Percentiles rank a stretch among this genome's conserved stretches.
These are phyloP conservation scores for Colinus virginianus DNA, from an alignment of 2,113 vertebrate species.

Conservation along the genomic window DNA sequence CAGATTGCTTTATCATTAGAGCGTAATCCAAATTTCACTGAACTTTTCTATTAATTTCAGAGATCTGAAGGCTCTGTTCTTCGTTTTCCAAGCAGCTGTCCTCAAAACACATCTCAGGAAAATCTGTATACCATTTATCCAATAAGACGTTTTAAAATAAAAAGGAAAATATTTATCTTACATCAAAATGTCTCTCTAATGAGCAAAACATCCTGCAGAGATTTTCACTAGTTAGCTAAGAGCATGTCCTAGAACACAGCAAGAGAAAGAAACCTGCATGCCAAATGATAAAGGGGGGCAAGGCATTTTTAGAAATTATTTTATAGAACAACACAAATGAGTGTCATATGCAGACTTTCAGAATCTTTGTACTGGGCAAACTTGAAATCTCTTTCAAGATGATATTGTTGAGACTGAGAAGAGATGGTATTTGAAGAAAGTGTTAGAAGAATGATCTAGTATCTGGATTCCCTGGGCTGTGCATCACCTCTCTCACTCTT, in stretches of 20 bases:
- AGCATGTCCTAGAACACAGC: not conserved
- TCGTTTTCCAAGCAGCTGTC: slow-evolving; percentile 26
- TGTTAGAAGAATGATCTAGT: not conserved
- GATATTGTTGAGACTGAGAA: not conserved
- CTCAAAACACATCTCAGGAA: slow-evolving; percentile 14
- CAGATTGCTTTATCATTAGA: slow-evolving; percentile 14
- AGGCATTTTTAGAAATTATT: not conserved
- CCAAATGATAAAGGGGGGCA: slow-evolving; percentile 25
- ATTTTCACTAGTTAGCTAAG: not conserved
- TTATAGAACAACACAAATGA: not conserved
- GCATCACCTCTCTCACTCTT: not conserved
- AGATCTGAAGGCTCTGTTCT: slow-evolving; percentile 20
- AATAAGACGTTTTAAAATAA: not conserved
- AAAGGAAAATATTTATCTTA: slow-evolving; percentile 38
- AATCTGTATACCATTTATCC: slow-evolving; percentile 12
- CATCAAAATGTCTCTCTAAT: slow-evolving; percentile 36
- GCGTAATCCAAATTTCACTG: slow-evolving; percentile 50
- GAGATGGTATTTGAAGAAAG: not conserved
- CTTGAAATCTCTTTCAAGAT: not conserved
- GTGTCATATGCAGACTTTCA: not conserved
- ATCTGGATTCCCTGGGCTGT: not conserved
- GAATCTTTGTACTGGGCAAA: not conserved
- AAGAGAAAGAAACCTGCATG: slow-evolving; percentile 13
- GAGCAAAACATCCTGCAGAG: slow-evolving; percentile 35
- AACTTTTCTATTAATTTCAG: slow-evolving; percentile 42